Evolutionary conservation across 2,888 invertebrate genomes (phyloP).

Genomic region (Argynnis bischoffii): DNA sequence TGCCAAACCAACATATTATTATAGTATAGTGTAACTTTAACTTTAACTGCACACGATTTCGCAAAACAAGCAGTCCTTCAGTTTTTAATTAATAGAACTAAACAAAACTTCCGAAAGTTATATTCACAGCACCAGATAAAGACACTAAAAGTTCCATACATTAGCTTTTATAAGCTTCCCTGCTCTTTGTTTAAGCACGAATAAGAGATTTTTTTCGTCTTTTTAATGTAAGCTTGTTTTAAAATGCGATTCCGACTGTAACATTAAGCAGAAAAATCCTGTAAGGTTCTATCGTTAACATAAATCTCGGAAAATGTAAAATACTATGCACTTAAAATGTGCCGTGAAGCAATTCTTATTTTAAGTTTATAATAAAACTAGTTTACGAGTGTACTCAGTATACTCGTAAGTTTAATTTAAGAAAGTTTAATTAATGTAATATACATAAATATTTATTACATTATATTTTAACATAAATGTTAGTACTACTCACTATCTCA

Average conservation of each 20-base stretch:
- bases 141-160: conserved; percentile 38
- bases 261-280: conserved; percentile 22
- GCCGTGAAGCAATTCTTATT: background rate
- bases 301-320: conserved; percentile 14
- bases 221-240: conserved; percentile 30
- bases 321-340: conserved; percentile 1
- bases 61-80: background rate
- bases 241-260: conserved; percentile 31
- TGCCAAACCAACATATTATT: too few species aligned
- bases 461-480: too few species aligned
- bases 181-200: conserved; percentile 37
- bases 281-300: conserved; percentile 9
- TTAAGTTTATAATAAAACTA: background rate
- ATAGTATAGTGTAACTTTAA: too few species aligned
- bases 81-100: conserved; percentile 22
- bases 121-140: conserved; percentile 32
- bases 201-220: conserved; percentile 27
- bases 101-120: conserved; percentile 19
- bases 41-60: background rate
- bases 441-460: too few species aligned
- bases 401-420: too few species aligned
- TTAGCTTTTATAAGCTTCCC: conserved; percentile 40
- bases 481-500: too few species aligned
- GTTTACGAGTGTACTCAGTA: too few species aligned
- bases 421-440: too few species aligned